A percentile compares a stretch with the other conserved stretches of the same genome.
These are phyloP conservation scores for Upupa epops DNA, from an alignment of 2,113 vertebrate genomes.

Conservation along the genomic window DNA sequence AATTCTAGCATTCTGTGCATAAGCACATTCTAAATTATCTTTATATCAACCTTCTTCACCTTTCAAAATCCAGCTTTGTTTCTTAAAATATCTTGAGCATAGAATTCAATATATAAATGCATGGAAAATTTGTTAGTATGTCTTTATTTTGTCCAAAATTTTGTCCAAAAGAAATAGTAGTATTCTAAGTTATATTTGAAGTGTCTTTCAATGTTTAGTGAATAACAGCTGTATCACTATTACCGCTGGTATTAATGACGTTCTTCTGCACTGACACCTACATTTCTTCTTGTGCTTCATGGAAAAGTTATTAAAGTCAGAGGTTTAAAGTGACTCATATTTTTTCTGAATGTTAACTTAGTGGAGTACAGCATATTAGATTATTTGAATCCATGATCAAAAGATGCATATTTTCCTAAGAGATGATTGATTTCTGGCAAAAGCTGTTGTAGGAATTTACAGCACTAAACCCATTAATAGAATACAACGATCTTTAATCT, in stretches of 20 bases:
- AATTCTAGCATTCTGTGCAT: background rate
- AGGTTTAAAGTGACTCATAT: slow-evolving; percentile 1
- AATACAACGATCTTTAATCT: slow-evolving; percentile 20
- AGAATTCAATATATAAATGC: background rate
- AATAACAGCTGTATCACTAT: background rate
- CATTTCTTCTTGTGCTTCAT: background rate
- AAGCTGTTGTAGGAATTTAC: slow-evolving; percentile 6
- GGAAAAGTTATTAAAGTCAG: background rate
- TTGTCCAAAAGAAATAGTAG: background rate
- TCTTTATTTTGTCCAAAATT: too few relatives aligned
- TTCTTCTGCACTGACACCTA: background rate
- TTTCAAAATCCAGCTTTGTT: background rate
- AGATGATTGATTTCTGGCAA: slow-evolving; percentile 24
- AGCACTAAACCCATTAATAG: background rate
- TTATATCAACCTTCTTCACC: background rate
- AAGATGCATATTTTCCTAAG: background rate
- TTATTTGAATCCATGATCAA: slow-evolving; percentile 16
- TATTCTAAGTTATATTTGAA: background rate
- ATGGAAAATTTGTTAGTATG: background rate
- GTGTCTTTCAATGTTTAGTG: background rate
- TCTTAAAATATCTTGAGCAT: background rate
- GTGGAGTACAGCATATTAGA: background rate
- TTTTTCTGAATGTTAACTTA: background rate
- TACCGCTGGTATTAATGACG: background rate
- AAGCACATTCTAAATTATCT: background rate